Percentiles rank a stretch among this genome's conserved stretches.
phyloP scores from a whole-genome alignment of 2,888 invertebrate genomes.

The Ochropacha duplaris region DNA sequence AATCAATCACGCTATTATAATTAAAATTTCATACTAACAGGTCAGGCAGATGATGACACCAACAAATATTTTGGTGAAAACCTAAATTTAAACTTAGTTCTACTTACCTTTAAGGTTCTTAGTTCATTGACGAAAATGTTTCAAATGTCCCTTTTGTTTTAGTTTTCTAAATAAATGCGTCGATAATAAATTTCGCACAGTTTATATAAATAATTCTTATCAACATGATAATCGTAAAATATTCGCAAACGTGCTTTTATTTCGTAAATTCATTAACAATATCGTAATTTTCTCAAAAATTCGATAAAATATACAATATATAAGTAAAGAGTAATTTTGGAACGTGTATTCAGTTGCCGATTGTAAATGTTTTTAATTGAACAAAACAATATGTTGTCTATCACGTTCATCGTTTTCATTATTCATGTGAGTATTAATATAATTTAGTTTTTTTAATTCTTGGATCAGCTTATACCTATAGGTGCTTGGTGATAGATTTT shows the following conservation, averaged over 20 bases:
- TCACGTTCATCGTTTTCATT: neutral
- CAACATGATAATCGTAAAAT: constrained; percentile 1
- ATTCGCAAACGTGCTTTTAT: constrained; percentile 8
- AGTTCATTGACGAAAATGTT: too few species aligned
- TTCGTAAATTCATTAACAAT: neutral
- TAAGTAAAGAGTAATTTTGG: neutral
- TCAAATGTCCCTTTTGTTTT: neutral
- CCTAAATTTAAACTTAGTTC: neutral
- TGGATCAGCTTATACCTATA: too few species aligned
- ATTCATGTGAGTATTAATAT: neutral
- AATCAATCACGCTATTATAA: too few species aligned
- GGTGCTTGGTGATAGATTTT: too few species aligned
- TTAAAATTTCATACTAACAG: too few species aligned
- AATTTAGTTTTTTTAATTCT: neutral
- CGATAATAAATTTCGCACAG: neutral
- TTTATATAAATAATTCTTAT: neutral
- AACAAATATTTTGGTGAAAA: too few species aligned
- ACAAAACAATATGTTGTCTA: neutral
- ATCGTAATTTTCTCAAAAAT: neutral
- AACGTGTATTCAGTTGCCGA: neutral
- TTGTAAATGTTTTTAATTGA: neutral
- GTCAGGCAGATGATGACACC: too few species aligned
- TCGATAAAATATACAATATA: constrained; percentile 1
- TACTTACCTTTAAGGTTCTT: neutral
- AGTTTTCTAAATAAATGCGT: neutral